A percentile compares a stretch with the other conserved stretches of the same genome.
These are phyloP conservation scores for Pan paniscus DNA, from an alignment of 2,113 vertebrate species.

Conservation along the genomic window DNA sequence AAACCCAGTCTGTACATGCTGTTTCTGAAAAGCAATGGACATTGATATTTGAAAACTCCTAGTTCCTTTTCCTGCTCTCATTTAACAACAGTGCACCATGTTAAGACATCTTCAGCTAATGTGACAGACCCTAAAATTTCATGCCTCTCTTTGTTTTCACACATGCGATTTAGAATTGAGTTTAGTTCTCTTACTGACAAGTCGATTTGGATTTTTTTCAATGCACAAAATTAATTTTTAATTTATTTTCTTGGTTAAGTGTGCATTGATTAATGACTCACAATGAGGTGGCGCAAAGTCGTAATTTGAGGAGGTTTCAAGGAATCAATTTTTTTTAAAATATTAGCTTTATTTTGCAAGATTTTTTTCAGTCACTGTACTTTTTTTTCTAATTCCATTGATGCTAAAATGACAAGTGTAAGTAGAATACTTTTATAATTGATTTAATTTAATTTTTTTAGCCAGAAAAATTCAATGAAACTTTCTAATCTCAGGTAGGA, in stretches of 20 bases:
- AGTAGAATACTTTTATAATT: background rate
- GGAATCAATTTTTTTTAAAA: background rate
- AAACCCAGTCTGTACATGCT: too few relatives aligned
- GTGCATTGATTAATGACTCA: background rate
- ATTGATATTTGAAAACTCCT: background rate
- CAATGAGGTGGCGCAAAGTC: background rate
- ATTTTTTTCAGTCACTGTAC: background rate
- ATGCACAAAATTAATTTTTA: background rate
- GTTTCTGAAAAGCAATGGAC: too few relatives aligned
- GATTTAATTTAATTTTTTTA: background rate
- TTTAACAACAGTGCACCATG: background rate
- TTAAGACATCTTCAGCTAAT: background rate
- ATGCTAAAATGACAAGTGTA: background rate
- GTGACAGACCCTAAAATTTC: background rate
- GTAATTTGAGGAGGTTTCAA: background rate
- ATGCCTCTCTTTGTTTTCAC: background rate
- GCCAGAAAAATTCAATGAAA: background rate
- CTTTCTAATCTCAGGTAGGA: background rate
- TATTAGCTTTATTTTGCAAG: too few relatives aligned
- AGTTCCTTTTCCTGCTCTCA: background rate
- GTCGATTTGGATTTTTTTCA: background rate
- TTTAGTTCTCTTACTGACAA: background rate
- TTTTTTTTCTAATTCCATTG: background rate
- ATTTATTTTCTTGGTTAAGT: background rate
- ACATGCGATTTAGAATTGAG: background rate